Evolutionary conservation across 1,140 invertebrate species (phyloP), one percentile per base, ranked within the genome.

Genomic region (Drosophila tropicalis): DNA sequence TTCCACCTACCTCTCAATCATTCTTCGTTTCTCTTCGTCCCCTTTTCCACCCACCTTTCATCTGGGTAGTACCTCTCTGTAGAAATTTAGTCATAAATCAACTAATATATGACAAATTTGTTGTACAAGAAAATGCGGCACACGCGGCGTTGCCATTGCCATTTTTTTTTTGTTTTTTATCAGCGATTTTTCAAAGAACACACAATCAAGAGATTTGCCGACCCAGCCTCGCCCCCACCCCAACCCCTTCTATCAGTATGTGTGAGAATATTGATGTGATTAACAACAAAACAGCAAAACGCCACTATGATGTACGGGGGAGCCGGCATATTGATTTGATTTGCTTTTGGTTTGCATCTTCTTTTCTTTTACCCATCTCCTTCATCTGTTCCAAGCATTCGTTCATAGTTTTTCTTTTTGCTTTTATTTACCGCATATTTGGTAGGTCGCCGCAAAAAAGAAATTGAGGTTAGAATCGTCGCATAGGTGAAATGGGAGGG

Each of bases 381-480:
- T 32, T 5, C 32, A 4, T 34, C 17, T 17, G 9, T 19, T 9
- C 0, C 36, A 10, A 36, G 1, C 36, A 13, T 13, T 13, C 10
- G 62, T 75, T 75, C 39, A 47, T 44, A 58, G 67, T 75, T 75
- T 39, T 60, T 12, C 57, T 12, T 60, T 34, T 22, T 34, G 29
- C 36, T 75, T 75, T 75, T 75, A 75, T 75, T 75, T 75, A 75
- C 72, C 72, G 72, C 72, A 75, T 51, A 67, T 74, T 74, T 75
- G 72, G 17, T 51, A 51, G 44, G 15, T 47, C 15, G 63, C 62
- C 70, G 72, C 70, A 68, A 75, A 73, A 47, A 47, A 47, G 12
- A 47, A 69, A 70, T 58, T 76, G 72, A 76, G 73, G 73, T 76
- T 76, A 70, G 64, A 62, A 39, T 29, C 47, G 29, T 29, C 47